Base-by-base conservation (phyloP, 1,140 invertebrate species). In the Gryllus bimaculatus region DNA sequence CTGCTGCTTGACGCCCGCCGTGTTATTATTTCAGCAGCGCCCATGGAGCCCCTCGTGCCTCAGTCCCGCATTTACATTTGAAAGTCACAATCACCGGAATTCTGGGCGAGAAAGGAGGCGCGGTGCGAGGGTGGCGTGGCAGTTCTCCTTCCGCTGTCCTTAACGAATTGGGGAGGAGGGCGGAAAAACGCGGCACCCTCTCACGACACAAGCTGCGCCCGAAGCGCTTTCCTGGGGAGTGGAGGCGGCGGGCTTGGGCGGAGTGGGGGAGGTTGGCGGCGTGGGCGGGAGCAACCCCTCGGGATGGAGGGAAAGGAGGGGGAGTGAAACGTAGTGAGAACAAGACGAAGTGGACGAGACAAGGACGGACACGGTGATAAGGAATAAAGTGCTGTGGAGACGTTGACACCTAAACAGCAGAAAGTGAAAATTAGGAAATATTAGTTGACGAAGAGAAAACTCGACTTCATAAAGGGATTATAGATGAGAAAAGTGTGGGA, bases 1-100 rank as follows among this genome's bases (percentile, higher is more conserved):
- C 54, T 18, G 54, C 54, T 18, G 10, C 10, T 66, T 66, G 54
- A 1, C 54, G 54, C 18, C 54, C 18, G 54, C 54, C 18, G 54
- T 66, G 54, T 66, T 66, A 66, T 66, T 66, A 66, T 66, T 66
- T 66, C 18, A 66, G 54, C 18, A 66, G 54, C 54, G 54, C 54
- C 54, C 54, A 66, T 18, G 10, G 54, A 66, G 54, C 10, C 54
- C 54, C 54, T 66, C 10, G 54, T 13, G 54, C 54, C 54, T 66
- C 54, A 66, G 18, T 18, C 54, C 54, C 54, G 54, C 54, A 66
- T 66, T 66, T 66, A 66, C 54, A 66, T 66, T 66, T 66, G 54
- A 66, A 66, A 66, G 54, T 66, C 54, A 66, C 54, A 66, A n/a
- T 66, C 54, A 66, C 54, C 54, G 54, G 54, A 66, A 66, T 66